phyloP scores from a whole-genome alignment of 2,113 vertebrate species.

The Trachemys scripta region DNA sequence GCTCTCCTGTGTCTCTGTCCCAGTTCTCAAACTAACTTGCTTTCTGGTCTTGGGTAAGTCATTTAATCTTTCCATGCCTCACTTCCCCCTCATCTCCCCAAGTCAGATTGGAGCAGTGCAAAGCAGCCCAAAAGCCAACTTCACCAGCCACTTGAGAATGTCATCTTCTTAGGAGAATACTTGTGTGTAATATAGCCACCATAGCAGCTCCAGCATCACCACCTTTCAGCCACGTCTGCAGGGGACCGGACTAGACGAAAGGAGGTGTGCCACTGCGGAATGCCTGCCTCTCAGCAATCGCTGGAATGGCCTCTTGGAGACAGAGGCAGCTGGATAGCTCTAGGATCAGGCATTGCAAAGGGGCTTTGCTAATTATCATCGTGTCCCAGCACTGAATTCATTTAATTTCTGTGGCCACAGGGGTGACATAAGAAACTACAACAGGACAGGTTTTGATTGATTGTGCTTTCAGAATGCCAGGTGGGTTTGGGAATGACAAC shows the following conservation, averaged over 20 bases:
- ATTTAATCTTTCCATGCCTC: neutral
- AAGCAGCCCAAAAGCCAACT: neutral
- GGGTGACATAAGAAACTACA: neutral
- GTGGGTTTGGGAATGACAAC: neutral
- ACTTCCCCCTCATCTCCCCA: accelerated
- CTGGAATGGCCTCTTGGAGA: neutral
- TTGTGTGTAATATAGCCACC: neutral
- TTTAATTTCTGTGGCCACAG: neutral
- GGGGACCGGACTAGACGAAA: too few species aligned
- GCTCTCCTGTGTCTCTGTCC: accelerated
- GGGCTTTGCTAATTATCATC: neutral
- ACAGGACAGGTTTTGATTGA: neutral
- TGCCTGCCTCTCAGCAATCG: neutral
- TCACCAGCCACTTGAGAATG: neutral
- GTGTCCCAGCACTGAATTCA: neutral
- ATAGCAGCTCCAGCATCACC: neutral
- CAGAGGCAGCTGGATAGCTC: neutral
- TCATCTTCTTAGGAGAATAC: neutral
- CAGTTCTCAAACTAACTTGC: neutral
- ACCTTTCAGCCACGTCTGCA: neutral
- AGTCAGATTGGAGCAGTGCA: neutral
- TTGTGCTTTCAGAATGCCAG: neutral
- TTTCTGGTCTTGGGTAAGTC: neutral
- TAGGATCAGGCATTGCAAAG: neutral
- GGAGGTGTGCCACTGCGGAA: neutral